These are phyloP conservation scores for Platyura marginata DNA, from an alignment of 1,140 invertebrate species.

Conservation along the genomic window DNA sequence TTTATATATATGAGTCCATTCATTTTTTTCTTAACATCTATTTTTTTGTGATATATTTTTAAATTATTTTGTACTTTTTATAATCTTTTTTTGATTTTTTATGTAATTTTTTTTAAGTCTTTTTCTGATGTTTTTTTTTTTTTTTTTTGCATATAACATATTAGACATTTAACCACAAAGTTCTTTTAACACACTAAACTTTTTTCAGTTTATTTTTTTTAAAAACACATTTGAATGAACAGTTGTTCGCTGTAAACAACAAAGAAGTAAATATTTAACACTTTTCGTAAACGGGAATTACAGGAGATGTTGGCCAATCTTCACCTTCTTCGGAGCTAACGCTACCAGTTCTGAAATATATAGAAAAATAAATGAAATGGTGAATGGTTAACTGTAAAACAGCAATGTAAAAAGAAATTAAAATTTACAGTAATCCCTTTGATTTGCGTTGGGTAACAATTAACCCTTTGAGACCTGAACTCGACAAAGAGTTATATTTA, in stretches of 20 bases:
- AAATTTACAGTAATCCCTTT: too few species aligned
- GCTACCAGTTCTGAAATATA: slow-evolving; percentile 32
- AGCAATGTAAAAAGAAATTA: too few species aligned
- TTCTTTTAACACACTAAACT: not conserved
- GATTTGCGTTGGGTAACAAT: too few species aligned
- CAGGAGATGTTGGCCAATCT: slow-evolving; percentile 37
- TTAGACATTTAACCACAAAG: not conserved
- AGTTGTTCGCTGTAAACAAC: too few species aligned
- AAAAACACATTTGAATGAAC: too few species aligned
- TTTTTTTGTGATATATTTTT: slow-evolving; percentile 1
- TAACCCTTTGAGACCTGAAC: too few species aligned
- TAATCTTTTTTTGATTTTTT: not conserved
- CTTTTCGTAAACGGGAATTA: slow-evolving; percentile 31
- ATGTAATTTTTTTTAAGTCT: not conserved
- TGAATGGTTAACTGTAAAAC: slow-evolving; percentile 6
- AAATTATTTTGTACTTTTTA: not conserved
- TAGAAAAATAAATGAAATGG: slow-evolving; percentile 1
- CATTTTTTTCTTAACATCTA: not conserved
- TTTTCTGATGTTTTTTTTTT: slow-evolving; percentile 1
- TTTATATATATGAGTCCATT: too few species aligned
- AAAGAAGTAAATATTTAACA: slow-evolving; percentile 13
- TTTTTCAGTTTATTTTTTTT: not conserved
- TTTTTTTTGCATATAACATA: not conserved
- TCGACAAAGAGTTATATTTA: too few species aligned
- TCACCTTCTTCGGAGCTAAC: slow-evolving; percentile 32